Percentiles rank a stretch among this genome's conserved stretches.
phyloP scores from a whole-genome alignment of 2,797 vertebrate species.

The Pangasius krempfi region DNA sequence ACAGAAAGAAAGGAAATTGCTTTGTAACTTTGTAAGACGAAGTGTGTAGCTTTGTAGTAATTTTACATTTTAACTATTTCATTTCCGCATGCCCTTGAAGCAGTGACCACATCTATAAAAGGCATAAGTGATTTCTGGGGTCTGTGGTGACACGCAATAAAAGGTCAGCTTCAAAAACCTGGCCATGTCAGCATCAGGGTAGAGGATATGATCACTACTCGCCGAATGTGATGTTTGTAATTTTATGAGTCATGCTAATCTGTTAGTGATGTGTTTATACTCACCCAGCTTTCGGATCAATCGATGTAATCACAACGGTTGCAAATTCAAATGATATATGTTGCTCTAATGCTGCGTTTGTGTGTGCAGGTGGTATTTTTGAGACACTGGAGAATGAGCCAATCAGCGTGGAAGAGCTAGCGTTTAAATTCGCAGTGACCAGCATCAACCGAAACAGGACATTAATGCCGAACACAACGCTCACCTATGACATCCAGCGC shows the following conservation, averaged over 20 bases:
- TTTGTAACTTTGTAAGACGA: not conserved
- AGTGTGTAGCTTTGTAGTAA: not conserved
- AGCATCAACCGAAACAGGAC: constrained; percentile 97
- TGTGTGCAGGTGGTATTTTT: constrained; percentile 90
- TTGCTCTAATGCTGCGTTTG: not conserved
- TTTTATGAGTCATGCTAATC: not conserved
- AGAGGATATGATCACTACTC: not conserved
- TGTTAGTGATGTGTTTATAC: not conserved
- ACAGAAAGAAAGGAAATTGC: too few species aligned
- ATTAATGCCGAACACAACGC: constrained; percentile 96
- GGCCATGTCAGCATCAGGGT: not conserved
- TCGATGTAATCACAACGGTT: not conserved
- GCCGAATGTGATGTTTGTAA: not conserved
- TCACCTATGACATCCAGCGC: constrained; percentile 98
- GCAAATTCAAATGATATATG: not conserved
- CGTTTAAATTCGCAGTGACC: constrained; percentile 98
- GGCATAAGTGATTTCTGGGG: not conserved
- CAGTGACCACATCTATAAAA: not conserved
- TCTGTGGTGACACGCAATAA: not conserved
- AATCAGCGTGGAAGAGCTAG: constrained; percentile 94
- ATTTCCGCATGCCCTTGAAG: not conserved
- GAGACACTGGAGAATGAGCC: constrained; percentile 97
- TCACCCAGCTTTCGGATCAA: not conserved
- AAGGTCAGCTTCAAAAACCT: not conserved
- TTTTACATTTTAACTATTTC: not conserved